Evolutionary conservation across 2,888 invertebrate species (phyloP), one percentile per base, ranked within the genome.

Genomic region (Fragum sueziense): DNA sequence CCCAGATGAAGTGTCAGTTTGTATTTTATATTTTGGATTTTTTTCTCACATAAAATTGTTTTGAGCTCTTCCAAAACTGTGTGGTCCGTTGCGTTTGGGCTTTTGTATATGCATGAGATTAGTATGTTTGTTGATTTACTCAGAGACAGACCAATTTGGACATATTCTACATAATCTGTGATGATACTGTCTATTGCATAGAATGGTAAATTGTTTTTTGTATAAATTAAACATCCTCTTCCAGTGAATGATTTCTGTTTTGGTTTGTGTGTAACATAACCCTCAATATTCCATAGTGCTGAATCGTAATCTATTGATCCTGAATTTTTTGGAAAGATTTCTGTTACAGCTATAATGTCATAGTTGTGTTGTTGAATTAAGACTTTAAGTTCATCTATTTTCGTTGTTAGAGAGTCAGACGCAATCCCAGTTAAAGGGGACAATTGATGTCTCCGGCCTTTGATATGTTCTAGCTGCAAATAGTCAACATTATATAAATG

Each of bases 261-360:
- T 57, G 57, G 57, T 57, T 57, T 57, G 57, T 57, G 57, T 17
- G 27, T 27, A 22, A 57, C 57, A 27, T 57, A 57, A 22, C 57
- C 57, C 29, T 7, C 57, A 57, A 57, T 57, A 29, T 29, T 57
- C 57, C 57, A 57, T 57, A 57, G 25, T 57, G 57, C 27, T 22
- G 57, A 57, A 27, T 57, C 22, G 29, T 57, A 57, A 57, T 57
- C 57, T 6, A 57, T 25, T 27, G 57, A 27, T 22, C 57, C 57
- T 27, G 27, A 57, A 27, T 57, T 57, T 57, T 57, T 57, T 57
- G 57, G 57, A 29, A 29, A 57, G 14, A 57, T 29, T 22, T 57
- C 57, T 57, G 57, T 57, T 7, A 57, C 29, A 22, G 57, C 57
- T 57, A 57, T 57, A 29, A 57, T 57, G 29, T 57, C 57, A 57